Conservation (phyloP, 2,113 vertebrate genomes). For the Gambusia holbrooki region DNA sequence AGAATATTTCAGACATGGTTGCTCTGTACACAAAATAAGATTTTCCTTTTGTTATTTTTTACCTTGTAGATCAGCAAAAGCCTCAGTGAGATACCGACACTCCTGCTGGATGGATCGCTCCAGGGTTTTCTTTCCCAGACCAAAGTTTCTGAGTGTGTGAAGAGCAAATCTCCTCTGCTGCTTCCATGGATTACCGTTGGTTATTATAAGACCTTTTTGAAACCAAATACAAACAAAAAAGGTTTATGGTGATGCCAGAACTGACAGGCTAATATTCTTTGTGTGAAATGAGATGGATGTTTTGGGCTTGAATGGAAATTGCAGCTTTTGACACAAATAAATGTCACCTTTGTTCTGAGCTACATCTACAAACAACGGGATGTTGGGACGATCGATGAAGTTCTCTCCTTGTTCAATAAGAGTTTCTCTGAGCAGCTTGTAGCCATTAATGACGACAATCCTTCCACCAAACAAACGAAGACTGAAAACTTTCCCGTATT, state of each 20-base stretch:
- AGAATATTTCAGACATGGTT: too few relatives aligned
- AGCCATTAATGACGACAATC: conserved; percentile 66
- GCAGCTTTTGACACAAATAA: too few relatives aligned
- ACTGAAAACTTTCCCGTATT: conserved; percentile 77
- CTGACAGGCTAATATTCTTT: too few relatives aligned
- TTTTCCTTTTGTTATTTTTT: neutral
- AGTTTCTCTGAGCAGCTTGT: conserved; percentile 77
- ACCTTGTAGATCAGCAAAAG: conserved; percentile 77
- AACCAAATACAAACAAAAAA: neutral
- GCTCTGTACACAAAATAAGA: too few relatives aligned
- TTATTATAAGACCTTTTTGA: conserved; percentile 65
- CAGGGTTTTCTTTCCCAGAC: conserved; percentile 79
- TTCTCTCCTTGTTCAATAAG: conserved; percentile 76
- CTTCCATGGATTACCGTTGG: conserved; percentile 76
- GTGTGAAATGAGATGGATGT: too few relatives aligned
- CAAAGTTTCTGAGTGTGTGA: conserved; percentile 83
- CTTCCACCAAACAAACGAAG: neutral
- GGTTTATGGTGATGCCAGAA: too few relatives aligned
- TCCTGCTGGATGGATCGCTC: conserved; percentile 84
- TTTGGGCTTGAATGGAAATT: too few relatives aligned
- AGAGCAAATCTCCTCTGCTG: conserved; percentile 82
- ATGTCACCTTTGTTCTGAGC: conserved; percentile 62
- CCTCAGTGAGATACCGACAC: conserved; percentile 64
- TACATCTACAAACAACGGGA: conserved; percentile 29
- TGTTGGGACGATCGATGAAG: conserved; percentile 52